These are phyloP conservation scores for Drosophila cracens DNA, from an alignment of 2,888 invertebrate genomes.

Conservation along the genomic window DNA sequence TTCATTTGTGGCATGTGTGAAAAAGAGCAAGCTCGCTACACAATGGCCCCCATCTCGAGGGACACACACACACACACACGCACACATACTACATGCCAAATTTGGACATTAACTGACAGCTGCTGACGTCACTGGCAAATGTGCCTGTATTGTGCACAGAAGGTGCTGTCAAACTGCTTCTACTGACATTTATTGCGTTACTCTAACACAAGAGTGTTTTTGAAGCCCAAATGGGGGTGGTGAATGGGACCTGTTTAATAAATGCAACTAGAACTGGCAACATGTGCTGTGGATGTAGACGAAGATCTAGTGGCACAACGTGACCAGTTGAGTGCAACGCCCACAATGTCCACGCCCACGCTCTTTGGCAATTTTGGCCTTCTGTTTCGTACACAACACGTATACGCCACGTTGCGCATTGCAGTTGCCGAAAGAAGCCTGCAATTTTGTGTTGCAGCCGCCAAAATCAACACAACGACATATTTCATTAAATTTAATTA, in stretches of 20 bases:
- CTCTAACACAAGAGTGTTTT: constrained; percentile 12
- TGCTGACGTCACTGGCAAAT: constrained; percentile 62
- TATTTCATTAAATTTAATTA: constrained; percentile 77
- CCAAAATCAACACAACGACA: constrained; percentile 68
- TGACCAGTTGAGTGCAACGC: constrained; percentile 13
- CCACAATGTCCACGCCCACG: constrained; percentile 4
- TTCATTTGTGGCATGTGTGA: constrained; percentile 46
- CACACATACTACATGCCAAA: constrained; percentile 10
- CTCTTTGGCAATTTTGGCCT: constrained; percentile 28
- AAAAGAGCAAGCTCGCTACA: constrained; percentile 17
- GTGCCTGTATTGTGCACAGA: neutral
- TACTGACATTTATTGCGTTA: constrained; percentile 56
- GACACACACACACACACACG: neutral
- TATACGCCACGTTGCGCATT: constrained; percentile 59
- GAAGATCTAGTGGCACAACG: constrained; percentile 36
- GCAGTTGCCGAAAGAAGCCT: constrained; percentile 35
- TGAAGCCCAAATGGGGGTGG: neutral
- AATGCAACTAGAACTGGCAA: constrained; percentile 30
- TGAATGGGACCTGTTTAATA: constrained; percentile 12
- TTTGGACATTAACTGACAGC: constrained; percentile 48
- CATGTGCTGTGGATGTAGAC: constrained; percentile 34
- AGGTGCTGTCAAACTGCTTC: constrained; percentile 33
- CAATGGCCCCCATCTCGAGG: constrained; percentile 15
- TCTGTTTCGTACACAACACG: constrained; percentile 44
- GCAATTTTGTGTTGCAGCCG: constrained; percentile 23